Base-by-base conservation (phyloP, 2,113 vertebrate genomes). In the Xenus cinereus region DNA sequence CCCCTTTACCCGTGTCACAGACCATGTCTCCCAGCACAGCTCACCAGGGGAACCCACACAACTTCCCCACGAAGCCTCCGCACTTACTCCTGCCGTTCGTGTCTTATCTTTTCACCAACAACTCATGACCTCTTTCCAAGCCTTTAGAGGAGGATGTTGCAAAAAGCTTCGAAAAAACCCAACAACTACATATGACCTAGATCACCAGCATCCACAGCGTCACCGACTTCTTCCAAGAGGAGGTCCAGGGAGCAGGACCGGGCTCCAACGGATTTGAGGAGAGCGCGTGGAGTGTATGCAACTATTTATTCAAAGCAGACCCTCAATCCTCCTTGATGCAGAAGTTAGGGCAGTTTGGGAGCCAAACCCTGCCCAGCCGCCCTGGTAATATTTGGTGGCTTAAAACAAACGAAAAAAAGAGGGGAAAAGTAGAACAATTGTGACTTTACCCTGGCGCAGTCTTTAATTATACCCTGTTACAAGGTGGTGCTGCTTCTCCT, bases 171-270 rank as follows among this genome's bases (percentile, higher is more conserved):
- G 62, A 56, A 28, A 63, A 43, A 19, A 78, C 26, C 50, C 50
- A 51, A 51, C 16, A 72, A 0, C 66, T 33, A 2, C 2, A 0
- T 3, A 3, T n/a, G 14, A 56, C 17, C 18, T 0, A 13, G 26
- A 30, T 12, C 23, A 20, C 27, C 7, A 19, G 26, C 22, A 14
- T 9, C 45, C 48, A 15, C 17, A 60, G 51, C 32, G 28, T 3
- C 45, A 33, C 46, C 1, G 16, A 11, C 32, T 43, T 21, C 56
- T 41, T 15, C 62, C 7, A 11, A 59, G 57, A 32, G 14, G 22
- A 0, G 27, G 12, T 4, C 20, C 1, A 9, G 5, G 33, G 28
- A 48, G 56, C 88, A 54, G 51, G 32, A 28, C 22, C 2, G n/a
- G 0, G 51, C 78, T 66, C 17, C 57, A 28, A 17, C 43, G 60